Evolutionary conservation across 2,113 vertebrate genomes (phyloP), one percentile per base, ranked within the genome.

Genomic region (Tauraco erythrolophus): DNA sequence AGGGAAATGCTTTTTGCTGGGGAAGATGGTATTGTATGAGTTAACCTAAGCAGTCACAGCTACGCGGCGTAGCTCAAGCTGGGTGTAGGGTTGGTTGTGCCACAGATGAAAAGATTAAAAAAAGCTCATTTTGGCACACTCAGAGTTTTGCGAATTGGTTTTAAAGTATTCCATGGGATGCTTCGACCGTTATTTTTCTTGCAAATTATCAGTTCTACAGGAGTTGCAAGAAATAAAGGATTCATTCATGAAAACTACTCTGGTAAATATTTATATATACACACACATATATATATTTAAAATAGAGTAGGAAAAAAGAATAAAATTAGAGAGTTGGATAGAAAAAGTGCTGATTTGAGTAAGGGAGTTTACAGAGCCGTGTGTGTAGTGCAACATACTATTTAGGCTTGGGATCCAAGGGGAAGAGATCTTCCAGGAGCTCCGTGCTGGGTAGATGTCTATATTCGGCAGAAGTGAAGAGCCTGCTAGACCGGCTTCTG

Each of bases 61-160:
- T 43, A 76, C 6, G 5, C 1, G 1, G 25, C 1, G 0, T 6
- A 48, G 43, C 37, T 91, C 43, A 61, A 1, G 31, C 33, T 71
- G 74, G 21, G 10, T 1, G 2, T 46, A 74, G 19, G 28, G 89
- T 93, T 89, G 25, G 14, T 66, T 87, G 45, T 22, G 9, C 33
- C 22, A 8, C 54, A 48, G 48, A 60, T 60, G 46, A 62, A 88
- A 84, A 68, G 14, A 37, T 53, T 65, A 50, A 54, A 79, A 79
- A 87, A 54, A 88, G 7, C 46, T 82, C 7, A 8, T 24, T 68
- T 72, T 18, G 14, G 19, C 57, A 19, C 0, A 0, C 24, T 77
- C 33, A 30, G 15, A 35, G 24, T 18, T 53, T 85, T 65, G 51
- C 19, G 48, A 65, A n/a, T 69, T 4, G 2, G 9, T 72, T 80